Evolutionary conservation across 92 coral and sea anemone species (phyloP).

Genomic region (Paragorgia papillata): DNA sequence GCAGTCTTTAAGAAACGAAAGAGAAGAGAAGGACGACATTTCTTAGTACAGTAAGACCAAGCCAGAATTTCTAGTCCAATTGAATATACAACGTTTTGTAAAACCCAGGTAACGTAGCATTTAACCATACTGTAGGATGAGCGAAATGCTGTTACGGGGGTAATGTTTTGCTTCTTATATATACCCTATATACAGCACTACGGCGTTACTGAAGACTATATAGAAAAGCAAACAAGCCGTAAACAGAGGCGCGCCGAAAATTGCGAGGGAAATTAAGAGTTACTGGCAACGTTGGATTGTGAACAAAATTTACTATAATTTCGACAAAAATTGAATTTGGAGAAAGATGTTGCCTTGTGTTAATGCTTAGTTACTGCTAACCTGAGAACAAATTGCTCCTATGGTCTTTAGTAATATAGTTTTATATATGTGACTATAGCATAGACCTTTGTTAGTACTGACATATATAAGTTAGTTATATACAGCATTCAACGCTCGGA

Average conservation of each 20-base stretch:
- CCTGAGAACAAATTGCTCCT: slow-evolving; percentile 6
- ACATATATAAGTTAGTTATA: no score
- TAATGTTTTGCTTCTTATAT: neutral
- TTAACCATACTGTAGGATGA: neutral
- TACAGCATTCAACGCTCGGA: neutral
- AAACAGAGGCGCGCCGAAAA: slow-evolving; percentile 38
- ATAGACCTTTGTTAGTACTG: slow-evolving; percentile 1
- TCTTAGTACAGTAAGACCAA: slow-evolving; percentile 6
- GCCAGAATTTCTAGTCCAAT: neutral
- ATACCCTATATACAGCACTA: slow-evolving; percentile 1
- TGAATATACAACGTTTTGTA: neutral
- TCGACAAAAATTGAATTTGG: neutral
- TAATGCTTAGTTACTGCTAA: neutral
- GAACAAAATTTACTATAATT: slow-evolving; percentile 15
- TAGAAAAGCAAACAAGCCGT: slow-evolving; percentile 21
- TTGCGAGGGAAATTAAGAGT: neutral
- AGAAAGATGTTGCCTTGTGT: neutral
- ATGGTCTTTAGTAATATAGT: slow-evolving; percentile 14
- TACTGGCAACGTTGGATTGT: neutral
- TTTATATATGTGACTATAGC: slow-evolving; percentile 6
- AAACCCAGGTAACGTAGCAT: neutral
- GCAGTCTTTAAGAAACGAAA: slow-evolving; percentile 35
- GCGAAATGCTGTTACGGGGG: neutral
- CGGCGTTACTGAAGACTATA: slow-evolving; percentile 14
- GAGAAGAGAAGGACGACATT: slow-evolving; percentile 63